Evolutionary conservation across 2,888 invertebrate genomes (phyloP).

Genomic region (Trachelus stipa): DNA sequence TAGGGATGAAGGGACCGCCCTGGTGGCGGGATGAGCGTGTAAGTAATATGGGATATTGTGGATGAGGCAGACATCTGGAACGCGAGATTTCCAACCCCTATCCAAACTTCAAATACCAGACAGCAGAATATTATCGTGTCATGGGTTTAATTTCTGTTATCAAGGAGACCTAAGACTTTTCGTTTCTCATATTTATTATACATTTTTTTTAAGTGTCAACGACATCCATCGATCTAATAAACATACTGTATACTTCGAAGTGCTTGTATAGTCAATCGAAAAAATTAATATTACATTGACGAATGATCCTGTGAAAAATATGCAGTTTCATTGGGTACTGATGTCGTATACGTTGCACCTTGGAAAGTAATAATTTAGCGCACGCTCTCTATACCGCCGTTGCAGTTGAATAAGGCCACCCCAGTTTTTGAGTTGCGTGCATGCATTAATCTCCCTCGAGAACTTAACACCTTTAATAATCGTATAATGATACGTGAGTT

Average conservation of each 20-base stretch:
- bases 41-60: constrained; percentile 2
- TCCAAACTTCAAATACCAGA: background rate
- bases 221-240: background rate
- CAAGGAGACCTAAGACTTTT: background rate
- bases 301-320: background rate
- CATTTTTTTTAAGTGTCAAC: background rate
- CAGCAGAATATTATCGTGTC: background rate
- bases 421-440: background rate
- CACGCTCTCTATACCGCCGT: background rate
- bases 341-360: background rate
- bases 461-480: constrained; percentile 33
- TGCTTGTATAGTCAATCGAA: background rate
- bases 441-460: constrained; percentile 37
- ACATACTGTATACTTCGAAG: background rate
- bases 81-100: background rate
- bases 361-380: constrained; percentile 3
- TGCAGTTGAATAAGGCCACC: background rate
- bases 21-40: constrained; percentile 1
- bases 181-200: background rate
- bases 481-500: constrained; percentile 39
- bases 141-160: background rate
- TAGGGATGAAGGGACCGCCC: constrained; percentile 29
- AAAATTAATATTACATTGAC: background rate
- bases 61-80: constrained; percentile 9
- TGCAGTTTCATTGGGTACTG: background rate